Evolutionary conservation across 2,888 invertebrate genomes (phyloP), one percentile per base, ranked within the genome.

Genomic region (Julus scanicus): DNA sequence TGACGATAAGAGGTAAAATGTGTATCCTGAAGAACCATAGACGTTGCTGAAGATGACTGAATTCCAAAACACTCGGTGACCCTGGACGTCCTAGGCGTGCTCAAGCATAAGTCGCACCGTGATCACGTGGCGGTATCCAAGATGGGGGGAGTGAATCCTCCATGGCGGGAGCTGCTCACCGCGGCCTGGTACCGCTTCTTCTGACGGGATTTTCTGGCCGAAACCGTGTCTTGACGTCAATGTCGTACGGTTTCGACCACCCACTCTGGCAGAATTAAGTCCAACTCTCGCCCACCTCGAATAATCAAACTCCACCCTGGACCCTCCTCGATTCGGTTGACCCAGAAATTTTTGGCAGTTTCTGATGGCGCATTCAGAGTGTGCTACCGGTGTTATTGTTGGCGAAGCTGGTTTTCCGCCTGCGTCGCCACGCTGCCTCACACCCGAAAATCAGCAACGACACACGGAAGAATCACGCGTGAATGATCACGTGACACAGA

Each of bases 131-230:
- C 53, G 29, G 29, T 11, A 53, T 63, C 57, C 57, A 63, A 63
- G 57, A 63, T 63, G 57, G 57, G n/a, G n/a, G 57, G 2, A 15
- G 17, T 2, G 57, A 44, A 17, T 63, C 57, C 15, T 63, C 57
- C n/a, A 8, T 48, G 48, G 13, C 48, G 13, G 48, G 9, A 48
- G 48, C 48, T 53, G 53, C 53, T 13, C 15, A 63, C 15, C 57
- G 15, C 17, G 57, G 17, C 6, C n/a, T 63, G 57, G 57, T n/a
- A n/a, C n/a, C 6, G 57, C 57, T 63, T 53, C 53, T 63, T 63
- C 57, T 63, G n/a, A n/a, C n/a, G 57, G n/a, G n/a, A 63, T n/a
- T 63, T 63, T 63, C 57, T 63, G 57, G n/a, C n/a, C 57, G 57
- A n/a, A 63, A 44, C 44, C 44, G 44, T 44, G 44, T 44, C 44